Evolutionary conservation across 2,113 vertebrate genomes (phyloP), one percentile per base, ranked within the genome.

Genomic region (Corythaeola cristata): DNA sequence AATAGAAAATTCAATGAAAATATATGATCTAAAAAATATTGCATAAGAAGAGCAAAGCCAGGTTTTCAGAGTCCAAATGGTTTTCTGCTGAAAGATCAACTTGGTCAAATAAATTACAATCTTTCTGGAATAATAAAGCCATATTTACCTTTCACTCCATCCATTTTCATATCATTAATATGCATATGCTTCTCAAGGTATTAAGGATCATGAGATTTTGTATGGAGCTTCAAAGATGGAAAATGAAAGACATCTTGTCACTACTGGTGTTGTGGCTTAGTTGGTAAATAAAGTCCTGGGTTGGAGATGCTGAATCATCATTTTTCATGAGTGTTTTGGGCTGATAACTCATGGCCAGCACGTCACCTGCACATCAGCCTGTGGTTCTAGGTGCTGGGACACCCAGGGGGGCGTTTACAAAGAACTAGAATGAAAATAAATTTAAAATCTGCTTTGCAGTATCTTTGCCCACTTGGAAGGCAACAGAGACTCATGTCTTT

Each of bases 371-470:
- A 4, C 56, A 74, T 52, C 49, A 64, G 22, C 4, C 2, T 28
- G 24, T 45, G 18, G 19, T 37, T 76, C 37, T 27, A 35, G 45
- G 8, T 41, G 24, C 41, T 86, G 50, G 27, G 35, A 64, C 32
- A 69, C 6, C 3, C 67, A 69, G 17, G 69, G 15, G 6, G 7
- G 11, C 0, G 0, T 64, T 64, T 76, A 35, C 44, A 24, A 26
- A 79, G n/a, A 67, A 72, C 4, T 52, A 27, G 44, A 67, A 72
- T 24, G 19, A 83, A 80, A 76, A 59, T 27, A 0, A 74, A 60
- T 68, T 77, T 92, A 14, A 63, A 77, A 50, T 74, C 32, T 23
- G 13, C 6, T 81, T 93, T 77, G 22, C 41, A 85, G 28, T 45
- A 21, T 22, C 21, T 58, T 80, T 90, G 15, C 20, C 33, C 17